phyloP scores from a whole-genome alignment of 1,140 invertebrate species.

The Lordiphosa collinella region DNA sequence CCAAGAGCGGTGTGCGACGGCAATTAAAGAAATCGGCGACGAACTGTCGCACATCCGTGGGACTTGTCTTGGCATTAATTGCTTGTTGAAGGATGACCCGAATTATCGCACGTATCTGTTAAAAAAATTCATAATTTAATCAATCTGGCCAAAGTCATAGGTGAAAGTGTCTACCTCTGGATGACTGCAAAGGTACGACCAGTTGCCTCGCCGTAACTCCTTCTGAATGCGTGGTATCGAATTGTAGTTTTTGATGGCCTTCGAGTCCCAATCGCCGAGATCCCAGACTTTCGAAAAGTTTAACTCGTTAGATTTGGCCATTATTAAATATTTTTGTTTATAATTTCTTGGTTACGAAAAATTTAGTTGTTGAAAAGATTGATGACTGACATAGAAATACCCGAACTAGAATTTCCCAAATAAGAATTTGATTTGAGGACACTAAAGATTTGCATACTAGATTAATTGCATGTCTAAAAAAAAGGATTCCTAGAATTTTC shows the following conservation, averaged over 20 bases:
- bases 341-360: not conserved
- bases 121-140: not conserved
- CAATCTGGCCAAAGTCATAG: too few relatives aligned
- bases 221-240: conserved; percentile 43
- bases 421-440: too few relatives aligned
- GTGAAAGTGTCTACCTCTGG: conserved; percentile 33
- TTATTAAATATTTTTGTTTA: too few relatives aligned
- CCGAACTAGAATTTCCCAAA: too few relatives aligned
- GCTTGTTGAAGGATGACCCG: conserved; percentile 53
- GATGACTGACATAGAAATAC: too few relatives aligned
- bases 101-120: conserved; percentile 55
- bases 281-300: conserved; percentile 32
- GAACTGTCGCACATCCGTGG: conserved; percentile 30
- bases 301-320: not conserved
- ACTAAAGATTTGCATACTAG: too few relatives aligned
- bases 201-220: conserved; percentile 44
- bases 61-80: conserved; percentile 36
- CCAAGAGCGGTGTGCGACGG: conserved; percentile 29
- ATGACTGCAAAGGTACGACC: conserved; percentile 47
- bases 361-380: not conserved
- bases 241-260: conserved; percentile 37
- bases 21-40: conserved; percentile 52
- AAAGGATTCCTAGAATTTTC: too few relatives aligned
- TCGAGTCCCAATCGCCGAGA: conserved; percentile 48
- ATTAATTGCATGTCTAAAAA: too few relatives aligned